Evolutionary conservation across 2,797 vertebrate genomes (phyloP).

Genomic region (Anas capensis): DNA sequence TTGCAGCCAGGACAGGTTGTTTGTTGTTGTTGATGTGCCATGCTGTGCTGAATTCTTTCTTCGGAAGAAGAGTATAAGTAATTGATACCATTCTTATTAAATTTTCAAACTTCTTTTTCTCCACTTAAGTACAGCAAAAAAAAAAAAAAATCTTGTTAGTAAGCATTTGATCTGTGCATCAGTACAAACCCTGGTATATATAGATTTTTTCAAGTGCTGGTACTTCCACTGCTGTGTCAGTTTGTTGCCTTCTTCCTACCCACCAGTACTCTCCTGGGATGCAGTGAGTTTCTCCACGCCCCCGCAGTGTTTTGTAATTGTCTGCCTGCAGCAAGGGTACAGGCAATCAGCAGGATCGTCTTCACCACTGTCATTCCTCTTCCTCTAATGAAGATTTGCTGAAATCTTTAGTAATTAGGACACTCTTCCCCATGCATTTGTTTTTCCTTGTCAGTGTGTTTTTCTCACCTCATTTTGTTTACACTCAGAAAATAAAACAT

Average conservation of each 20-base stretch:
- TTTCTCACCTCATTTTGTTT: not conserved
- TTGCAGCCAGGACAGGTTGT: not conserved
- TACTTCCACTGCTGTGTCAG: too few species aligned
- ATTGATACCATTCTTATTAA: not conserved
- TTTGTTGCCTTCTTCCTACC: not conserved
- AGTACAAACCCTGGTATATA: not conserved
- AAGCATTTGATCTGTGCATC: not conserved
- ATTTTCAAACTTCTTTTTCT: not conserved
- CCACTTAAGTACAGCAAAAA: not conserved
- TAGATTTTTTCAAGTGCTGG: too few species aligned
- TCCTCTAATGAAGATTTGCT: not conserved
- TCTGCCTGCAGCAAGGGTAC: not conserved
- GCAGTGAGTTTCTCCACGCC: not conserved
- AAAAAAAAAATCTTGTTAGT: not conserved
- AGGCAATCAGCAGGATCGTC: not conserved
- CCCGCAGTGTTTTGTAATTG: not conserved
- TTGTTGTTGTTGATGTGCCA: fast-evolving
- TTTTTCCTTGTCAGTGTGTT: not conserved
- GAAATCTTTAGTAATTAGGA: not conserved
- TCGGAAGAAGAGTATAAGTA: fast-evolving
- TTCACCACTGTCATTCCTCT: not conserved
- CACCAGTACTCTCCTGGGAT: not conserved
- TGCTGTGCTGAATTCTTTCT: not conserved
- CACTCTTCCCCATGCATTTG: not conserved
- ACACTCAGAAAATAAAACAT: not conserved